A percentile compares a stretch with the other conserved stretches of the same genome.
Conservation (phyloP, 2,888 invertebrate species). For the Uloborus plumipes region DNA sequence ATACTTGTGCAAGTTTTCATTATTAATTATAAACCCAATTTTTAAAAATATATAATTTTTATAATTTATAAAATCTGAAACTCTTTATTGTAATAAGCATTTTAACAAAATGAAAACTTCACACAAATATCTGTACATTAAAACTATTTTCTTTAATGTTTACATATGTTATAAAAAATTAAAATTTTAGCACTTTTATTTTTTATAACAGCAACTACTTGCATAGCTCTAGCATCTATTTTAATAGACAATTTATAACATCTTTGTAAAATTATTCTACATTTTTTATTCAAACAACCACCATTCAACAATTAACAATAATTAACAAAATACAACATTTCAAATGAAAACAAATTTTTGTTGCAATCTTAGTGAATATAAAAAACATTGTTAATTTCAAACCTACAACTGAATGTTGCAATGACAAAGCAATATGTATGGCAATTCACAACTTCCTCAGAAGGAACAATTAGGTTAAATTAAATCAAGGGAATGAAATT, state of each 20-base stretch:
- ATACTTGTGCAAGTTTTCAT: constrained; percentile 34
- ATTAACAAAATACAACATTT: constrained; percentile 38
- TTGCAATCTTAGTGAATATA: neutral
- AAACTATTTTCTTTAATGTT: constrained; percentile 5
- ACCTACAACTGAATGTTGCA: no score
- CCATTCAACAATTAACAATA: constrained; percentile 25
- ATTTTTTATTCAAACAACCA: constrained; percentile 34
- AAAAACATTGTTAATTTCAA: neutral
- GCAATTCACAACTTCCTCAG: no score
- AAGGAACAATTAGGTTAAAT: no score
- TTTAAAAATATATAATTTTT: constrained; percentile 40
- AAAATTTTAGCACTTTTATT: constrained; percentile 42
- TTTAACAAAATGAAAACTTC: constrained; percentile 39
- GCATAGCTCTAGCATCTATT: constrained; percentile 59
- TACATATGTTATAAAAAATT: constrained; percentile 47
- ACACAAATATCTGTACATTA: constrained; percentile 46
- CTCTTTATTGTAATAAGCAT: constrained; percentile 28
- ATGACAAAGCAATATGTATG: no score
- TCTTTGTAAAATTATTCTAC: constrained; percentile 50
- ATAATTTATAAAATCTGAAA: constrained; percentile 31
- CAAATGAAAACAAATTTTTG: constrained; percentile 14
- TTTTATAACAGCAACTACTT: constrained; percentile 49
- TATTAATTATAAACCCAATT: constrained; percentile 25
- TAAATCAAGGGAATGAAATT: no score
- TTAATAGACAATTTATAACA: constrained; percentile 42